Evolutionary conservation across 37 sponge, comb jelly and placozoan species (phyloP).

Genomic region (Ianthella basta): DNA sequence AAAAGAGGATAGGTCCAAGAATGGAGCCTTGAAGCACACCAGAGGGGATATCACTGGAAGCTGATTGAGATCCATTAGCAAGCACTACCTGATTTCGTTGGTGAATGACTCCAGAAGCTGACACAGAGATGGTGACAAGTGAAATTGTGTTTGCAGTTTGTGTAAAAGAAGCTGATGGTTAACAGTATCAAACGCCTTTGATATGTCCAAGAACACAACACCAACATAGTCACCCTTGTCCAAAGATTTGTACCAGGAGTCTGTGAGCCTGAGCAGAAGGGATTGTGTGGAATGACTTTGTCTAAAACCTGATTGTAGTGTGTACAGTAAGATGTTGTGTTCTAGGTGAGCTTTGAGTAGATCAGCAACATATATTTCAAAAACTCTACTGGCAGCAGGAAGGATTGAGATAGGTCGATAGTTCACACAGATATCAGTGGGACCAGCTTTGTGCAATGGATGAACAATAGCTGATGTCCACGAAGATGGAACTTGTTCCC

Average conservation of each 20-base stretch:
- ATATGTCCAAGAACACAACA: conserved; percentile 25
- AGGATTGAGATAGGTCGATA: conserved; percentile 3
- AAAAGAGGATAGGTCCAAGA: conserved; percentile 32
- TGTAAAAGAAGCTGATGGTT: conserved; percentile 20
- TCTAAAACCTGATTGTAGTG: conserved; percentile 19
- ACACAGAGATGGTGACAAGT: conserved; percentile 13
- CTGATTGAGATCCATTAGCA: background rate
- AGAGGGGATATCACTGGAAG: background rate
- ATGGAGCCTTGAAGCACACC: conserved; percentile 27
- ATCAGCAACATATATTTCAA: background rate
- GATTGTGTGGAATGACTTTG: conserved; percentile 27
- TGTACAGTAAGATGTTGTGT: background rate
- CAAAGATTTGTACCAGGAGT: conserved; percentile 27
- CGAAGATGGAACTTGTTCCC: too few species aligned
- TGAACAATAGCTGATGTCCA: conserved; percentile 3
- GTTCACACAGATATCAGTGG: conserved; percentile 1
- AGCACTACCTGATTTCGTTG: conserved; percentile 8
- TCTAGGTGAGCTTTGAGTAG: background rate
- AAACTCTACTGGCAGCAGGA: conserved; percentile 29
- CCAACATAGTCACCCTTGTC: conserved; percentile 12
- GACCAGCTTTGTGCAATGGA: conserved; percentile 23
- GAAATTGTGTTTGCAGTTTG: conserved; percentile 11
- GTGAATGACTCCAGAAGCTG: conserved; percentile 7
- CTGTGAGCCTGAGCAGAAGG: background rate
- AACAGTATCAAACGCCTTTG: conserved; percentile 12